Evolutionary conservation across 2,888 invertebrate genomes (phyloP), one percentile per base, ranked within the genome.

Genomic region (Drosophila vallismaia): DNA sequence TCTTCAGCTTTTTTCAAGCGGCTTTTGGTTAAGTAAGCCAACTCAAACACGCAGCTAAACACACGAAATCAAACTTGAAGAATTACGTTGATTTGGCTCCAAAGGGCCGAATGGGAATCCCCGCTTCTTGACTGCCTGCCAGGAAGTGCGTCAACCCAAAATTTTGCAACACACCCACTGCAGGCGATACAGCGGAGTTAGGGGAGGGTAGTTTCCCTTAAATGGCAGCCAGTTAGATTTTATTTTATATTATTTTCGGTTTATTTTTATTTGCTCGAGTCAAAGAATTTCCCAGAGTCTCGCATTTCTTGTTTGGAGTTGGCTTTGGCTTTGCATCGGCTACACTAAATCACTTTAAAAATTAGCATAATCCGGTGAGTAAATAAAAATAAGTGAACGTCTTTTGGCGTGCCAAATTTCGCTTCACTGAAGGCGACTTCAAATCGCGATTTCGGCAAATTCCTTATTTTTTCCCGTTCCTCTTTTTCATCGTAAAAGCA

Each of bases 351-450:
- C 86, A 87, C 86, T 85, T 87, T 87, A 85, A 77, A 85, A 85
- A 85, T 85, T 85, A 87, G 86, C 84, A 85, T 85, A 85, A 85
- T 85, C 84, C 87, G 67, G 83, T 78, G 78, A 85, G 84, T 87
- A 85, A 85, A 84, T 85, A 85, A 85, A 85, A 87, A 87, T 82
- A 84, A 84, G 79, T 76, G 76, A 79, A 74, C 75, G 77, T 79
- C 70, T 62, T 62, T 26, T 71, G 62, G 55, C 53, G 49, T 72
- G 64, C 75, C 62, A 45, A 68, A 75, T 55, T 60, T 58, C 59
- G 44, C 36, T 46, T 74, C 57, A 55, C 62, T 54, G 76, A 71
- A 73, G 63, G 54, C 49, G 68, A 50, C 76, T 60, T 53, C 49
- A 66, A 63, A 53, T 62, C 66, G 66, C 53, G 66, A 66, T 66